Evolutionary conservation across 2,113 vertebrate species (phyloP).

Genomic region (Australoheros scitulus): DNA sequence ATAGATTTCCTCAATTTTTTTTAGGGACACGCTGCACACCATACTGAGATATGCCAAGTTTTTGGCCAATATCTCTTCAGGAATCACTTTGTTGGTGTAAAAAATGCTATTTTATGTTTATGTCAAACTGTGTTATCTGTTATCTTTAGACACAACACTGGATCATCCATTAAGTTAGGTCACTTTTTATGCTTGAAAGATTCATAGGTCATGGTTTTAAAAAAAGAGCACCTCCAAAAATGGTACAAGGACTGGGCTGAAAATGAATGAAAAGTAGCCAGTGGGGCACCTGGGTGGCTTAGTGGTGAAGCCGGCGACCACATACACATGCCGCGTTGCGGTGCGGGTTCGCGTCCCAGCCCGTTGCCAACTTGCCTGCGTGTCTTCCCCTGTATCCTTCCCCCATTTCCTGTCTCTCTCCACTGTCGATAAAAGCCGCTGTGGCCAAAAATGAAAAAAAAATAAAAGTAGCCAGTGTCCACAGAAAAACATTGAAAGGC

Average conservation of each 20-base stretch:
- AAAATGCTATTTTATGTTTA: neutral
- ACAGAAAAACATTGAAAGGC: neutral
- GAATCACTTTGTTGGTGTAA: neutral
- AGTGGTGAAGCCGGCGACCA: too few species aligned
- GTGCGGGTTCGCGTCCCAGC: too few species aligned
- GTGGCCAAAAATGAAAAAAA: too few species aligned
- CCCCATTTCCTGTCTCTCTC: too few species aligned
- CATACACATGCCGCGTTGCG: too few species aligned
- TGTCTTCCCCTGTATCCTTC: too few species aligned
- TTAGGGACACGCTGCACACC: neutral
- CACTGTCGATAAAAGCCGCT: too few species aligned
- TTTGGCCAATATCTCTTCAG: neutral
- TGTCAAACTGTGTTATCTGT: neutral
- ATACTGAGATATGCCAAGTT: neutral
- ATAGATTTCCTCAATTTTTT: neutral
- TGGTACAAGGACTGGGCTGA: neutral
- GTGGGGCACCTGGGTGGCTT: too few species aligned
- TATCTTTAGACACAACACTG: neutral
- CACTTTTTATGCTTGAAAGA: neutral
- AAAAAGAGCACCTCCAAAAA: too few species aligned
- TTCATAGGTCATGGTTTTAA: neutral
- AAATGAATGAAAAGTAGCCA: neutral
- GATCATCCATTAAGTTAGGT: neutral
- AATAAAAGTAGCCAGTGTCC: neutral
- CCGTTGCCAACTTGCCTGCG: too few species aligned